These are phyloP conservation scores for Montipora foliosa DNA, from an alignment of 64 coral and sea anemone genomes.

Conservation along the genomic window DNA sequence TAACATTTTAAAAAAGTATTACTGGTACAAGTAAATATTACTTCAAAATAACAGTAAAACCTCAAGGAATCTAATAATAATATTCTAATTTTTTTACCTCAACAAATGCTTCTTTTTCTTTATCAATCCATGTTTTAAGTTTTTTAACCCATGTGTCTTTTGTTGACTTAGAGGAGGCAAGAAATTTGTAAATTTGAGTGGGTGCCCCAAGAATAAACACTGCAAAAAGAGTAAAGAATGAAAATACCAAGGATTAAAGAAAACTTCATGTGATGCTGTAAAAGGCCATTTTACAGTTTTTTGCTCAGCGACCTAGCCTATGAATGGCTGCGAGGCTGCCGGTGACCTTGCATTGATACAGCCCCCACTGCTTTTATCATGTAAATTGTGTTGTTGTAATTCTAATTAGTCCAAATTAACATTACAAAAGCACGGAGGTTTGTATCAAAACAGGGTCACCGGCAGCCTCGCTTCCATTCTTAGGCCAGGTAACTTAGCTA, in stretches of 20 bases:
- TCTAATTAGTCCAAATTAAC: too few species aligned
- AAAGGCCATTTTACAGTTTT: too few species aligned
- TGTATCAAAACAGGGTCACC: too few species aligned
- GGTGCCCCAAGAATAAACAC: conserved; percentile 95
- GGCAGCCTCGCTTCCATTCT: too few species aligned
- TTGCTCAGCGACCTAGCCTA: too few species aligned
- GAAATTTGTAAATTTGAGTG: conserved; percentile 90
- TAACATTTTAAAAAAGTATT: too few species aligned
- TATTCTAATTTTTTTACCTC: conserved; percentile 32
- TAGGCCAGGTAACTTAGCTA: too few species aligned
- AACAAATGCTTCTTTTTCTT: conserved; percentile 82
- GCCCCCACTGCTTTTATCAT: too few species aligned
- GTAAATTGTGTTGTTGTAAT: too few species aligned
- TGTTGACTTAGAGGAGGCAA: conserved; percentile 75
- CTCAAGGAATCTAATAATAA: neutral
- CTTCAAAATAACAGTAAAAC: neutral
- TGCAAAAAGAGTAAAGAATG: conserved; percentile 18
- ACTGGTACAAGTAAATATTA: neutral
- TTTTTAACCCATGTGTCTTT: conserved; percentile 85
- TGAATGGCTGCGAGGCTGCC: too few species aligned
- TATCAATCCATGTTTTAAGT: conserved; percentile 76
- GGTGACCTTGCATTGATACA: too few species aligned
- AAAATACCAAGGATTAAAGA: neutral
- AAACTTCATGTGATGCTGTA: neutral
- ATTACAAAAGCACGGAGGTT: too few species aligned